Evolutionary conservation across 2,888 invertebrate genomes (phyloP).

Genomic region (Deilephila elpenor): DNA sequence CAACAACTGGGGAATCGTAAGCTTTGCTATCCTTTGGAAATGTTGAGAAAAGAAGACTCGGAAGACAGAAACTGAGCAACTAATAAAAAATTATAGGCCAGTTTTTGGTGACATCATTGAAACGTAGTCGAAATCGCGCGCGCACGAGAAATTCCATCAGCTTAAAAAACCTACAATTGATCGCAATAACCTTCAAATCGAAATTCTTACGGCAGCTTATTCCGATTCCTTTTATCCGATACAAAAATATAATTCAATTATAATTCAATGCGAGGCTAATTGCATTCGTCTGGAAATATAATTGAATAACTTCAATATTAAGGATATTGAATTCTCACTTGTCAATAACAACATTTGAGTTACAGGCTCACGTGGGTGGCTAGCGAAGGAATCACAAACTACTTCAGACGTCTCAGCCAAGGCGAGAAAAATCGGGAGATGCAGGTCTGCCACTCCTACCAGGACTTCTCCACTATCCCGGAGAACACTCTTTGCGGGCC

Average conservation of each 20-base stretch:
- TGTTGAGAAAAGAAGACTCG: too few relatives aligned
- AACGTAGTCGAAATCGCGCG: too few relatives aligned
- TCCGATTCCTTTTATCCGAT: neutral
- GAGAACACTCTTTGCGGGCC: slow-evolving; percentile 54
- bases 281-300: neutral
- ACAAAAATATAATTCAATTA: neutral
- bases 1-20: too few relatives aligned
- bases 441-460: slow-evolving; percentile 61
- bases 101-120: too few relatives aligned
- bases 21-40: too few relatives aligned
- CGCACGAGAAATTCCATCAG: too few relatives aligned
- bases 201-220: too few relatives aligned
- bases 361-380: slow-evolving; percentile 77
- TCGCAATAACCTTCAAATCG: neutral
- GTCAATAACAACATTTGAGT: slow-evolving; percentile 8
- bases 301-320: neutral
- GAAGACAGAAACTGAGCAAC: too few relatives aligned
- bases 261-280: neutral
- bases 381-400: slow-evolving; percentile 73
- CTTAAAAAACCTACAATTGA: too few relatives aligned
- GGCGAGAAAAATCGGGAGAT: slow-evolving; percentile 66
- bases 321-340: too few relatives aligned
- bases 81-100: too few relatives aligned
- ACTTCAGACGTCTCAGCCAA: slow-evolving; percentile 69
- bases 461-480: slow-evolving; percentile 67